Evolutionary conservation across 2,888 invertebrate genomes (phyloP).

Genomic region (Candidula unifasciata): DNA sequence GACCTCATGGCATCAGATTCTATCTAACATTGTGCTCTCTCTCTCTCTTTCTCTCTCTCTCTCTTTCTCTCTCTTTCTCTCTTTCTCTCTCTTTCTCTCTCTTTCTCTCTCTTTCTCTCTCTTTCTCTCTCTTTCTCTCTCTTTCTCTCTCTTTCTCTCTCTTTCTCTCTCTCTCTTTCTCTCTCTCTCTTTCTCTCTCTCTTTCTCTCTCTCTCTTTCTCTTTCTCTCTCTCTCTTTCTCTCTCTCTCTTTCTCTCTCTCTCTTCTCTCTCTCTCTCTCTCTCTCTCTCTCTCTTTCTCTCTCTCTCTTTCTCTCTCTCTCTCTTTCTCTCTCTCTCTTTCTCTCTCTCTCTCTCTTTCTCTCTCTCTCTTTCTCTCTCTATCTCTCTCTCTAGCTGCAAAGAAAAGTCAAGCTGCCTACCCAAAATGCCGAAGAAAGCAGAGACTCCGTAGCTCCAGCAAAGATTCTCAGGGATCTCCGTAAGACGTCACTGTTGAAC

Average conservation of each 20-base stretch:
- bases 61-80: neutral
- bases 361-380: slow-evolving; percentile 28
- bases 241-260: neutral
- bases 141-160: no score
- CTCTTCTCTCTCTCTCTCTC: neutral
- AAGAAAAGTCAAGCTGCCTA: no score
- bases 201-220: slow-evolving; percentile 1
- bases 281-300: neutral
- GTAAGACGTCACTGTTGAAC: no score
- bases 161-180: neutral
- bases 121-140: neutral
- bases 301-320: neutral
- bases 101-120: neutral
- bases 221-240: neutral
- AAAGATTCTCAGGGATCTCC: no score
- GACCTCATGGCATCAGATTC: neutral
- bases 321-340: neutral
- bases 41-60: neutral
- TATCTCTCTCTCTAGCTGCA: slow-evolving; percentile 17
- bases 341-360: neutral
- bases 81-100: neutral
- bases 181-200: neutral
- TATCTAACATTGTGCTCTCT: no score
- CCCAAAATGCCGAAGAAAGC: no score
- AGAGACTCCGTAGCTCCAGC: no score